Conservation (phyloP, 1,140 invertebrate genomes). For the Chironomus striatipennis region DNA sequence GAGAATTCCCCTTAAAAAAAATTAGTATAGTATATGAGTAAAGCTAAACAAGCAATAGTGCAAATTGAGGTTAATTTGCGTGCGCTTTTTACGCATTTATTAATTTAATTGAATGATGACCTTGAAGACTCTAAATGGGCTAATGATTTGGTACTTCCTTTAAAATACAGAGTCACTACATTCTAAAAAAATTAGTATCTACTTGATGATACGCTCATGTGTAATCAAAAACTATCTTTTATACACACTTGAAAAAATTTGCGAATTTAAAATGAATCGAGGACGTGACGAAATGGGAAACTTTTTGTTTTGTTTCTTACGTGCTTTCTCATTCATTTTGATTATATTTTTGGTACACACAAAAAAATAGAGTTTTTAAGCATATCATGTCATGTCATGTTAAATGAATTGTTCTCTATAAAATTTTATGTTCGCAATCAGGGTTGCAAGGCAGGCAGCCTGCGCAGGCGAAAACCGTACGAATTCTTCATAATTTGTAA, state of each 20-base stretch:
- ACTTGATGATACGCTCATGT: no score
- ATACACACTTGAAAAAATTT: neutral
- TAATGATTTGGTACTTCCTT: conserved; percentile 3
- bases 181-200: no score
- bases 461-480: no score
- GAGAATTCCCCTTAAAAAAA: neutral
- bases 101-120: neutral
- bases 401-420: neutral
- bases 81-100: conserved; percentile 3
- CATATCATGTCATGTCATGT: neutral
- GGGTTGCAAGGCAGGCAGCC: no score
- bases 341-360: neutral
- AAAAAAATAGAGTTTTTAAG: neutral
- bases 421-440: no score
- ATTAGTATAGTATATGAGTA: neutral
- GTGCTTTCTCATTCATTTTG: neutral
- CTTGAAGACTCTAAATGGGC: conserved; percentile 1
- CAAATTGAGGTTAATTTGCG: conserved; percentile 13
- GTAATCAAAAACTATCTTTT: no score
- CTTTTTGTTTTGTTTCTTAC: neutral
- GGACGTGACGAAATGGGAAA: conserved; percentile 1
- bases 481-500: no score
- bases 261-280: neutral
- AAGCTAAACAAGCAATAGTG: neutral
- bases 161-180: neutral